Evolutionary conservation across 2,888 invertebrate species (phyloP).

Genomic region (Limnephilus auricula): DNA sequence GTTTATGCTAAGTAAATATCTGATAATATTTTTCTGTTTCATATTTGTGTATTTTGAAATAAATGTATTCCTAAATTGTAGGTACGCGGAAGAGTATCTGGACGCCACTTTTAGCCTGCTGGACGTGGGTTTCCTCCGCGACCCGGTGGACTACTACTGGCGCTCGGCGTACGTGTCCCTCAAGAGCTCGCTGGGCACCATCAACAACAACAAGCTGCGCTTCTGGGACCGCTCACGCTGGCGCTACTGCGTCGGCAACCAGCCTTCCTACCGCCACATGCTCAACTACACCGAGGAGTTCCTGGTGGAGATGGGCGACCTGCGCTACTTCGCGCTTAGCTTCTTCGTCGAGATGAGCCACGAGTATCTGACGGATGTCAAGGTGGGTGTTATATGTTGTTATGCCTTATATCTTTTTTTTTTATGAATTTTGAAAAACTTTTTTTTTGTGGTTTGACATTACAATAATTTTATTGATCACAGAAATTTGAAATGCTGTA

Average conservation of each 20-base stretch:
- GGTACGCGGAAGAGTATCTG: conserved; percentile 65
- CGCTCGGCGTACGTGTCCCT: conserved; percentile 62
- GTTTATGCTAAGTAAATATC: not conserved
- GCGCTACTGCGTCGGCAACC: conserved; percentile 63
- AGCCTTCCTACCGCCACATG: conserved; percentile 64
- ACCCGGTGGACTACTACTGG: conserved; percentile 66
- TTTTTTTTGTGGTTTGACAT: too few species aligned
- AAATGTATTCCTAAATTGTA: not conserved
- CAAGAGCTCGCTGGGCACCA: conserved; percentile 54
- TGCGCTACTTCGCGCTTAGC: conserved; percentile 64
- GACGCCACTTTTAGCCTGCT: conserved; percentile 60
- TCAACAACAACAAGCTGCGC: conserved; percentile 57
- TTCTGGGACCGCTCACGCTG: conserved; percentile 63
- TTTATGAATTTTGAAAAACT: too few species aligned
- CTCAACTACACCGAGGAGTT: conserved; percentile 66
- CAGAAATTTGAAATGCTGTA: too few species aligned
- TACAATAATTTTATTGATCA: too few species aligned
- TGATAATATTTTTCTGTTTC: not conserved
- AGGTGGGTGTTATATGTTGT: conserved; percentile 41
- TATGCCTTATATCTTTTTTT: too few species aligned
- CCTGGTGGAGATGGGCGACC: conserved; percentile 62
- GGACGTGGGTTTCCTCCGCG: conserved; percentile 61
- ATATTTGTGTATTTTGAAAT: not conserved
- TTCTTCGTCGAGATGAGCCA: conserved; percentile 66
- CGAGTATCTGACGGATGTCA: conserved; percentile 64